Conservation (phyloP, 2,797 vertebrate species). For the Microctenopoma stevenorrisi region DNA sequence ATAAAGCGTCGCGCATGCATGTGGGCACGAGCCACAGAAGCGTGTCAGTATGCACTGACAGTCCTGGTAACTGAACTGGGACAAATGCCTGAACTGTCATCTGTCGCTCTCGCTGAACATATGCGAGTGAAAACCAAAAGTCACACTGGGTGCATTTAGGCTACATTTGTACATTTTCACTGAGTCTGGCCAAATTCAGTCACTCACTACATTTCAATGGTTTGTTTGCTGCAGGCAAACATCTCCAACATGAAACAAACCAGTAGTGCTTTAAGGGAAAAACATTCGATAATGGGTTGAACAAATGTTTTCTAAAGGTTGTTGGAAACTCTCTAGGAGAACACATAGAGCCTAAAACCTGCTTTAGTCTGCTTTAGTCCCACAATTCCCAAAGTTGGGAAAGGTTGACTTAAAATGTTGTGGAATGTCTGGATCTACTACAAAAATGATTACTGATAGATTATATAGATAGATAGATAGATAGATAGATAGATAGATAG, state of each 20-base stretch:
- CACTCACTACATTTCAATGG: conserved; percentile 22
- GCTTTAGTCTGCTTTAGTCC: not conserved
- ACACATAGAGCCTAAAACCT: not conserved
- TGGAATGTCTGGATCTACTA: not conserved
- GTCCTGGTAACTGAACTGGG: not conserved
- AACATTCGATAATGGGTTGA: not conserved
- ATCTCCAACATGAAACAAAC: conserved; percentile 34
- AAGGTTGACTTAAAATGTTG: not conserved
- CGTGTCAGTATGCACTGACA: not conserved
- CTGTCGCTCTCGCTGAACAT: conserved; percentile 26
- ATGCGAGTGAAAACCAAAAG: conserved; percentile 8
- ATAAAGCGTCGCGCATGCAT: conserved; percentile 3
- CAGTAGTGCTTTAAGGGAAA: conserved; percentile 24
- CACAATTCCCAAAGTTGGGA: not conserved
- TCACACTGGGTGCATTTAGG: not conserved
- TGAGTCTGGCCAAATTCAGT: conserved; percentile 20
- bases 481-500: too few species aligned
- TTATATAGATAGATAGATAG: too few species aligned
- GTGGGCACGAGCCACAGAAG: not conserved
- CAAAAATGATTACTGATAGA: not conserved
- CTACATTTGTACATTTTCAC: conserved; percentile 7
- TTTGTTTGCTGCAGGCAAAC: conserved; percentile 48
- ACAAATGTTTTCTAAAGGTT: conserved; percentile 26
- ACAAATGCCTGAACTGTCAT: conserved; percentile 27
- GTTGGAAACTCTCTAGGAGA: not conserved